Percentiles rank a stretch among this genome's conserved stretches.
Evolutionary conservation across 2,113 vertebrate genomes (phyloP).

Genomic region (Takifugu flavidus): DNA sequence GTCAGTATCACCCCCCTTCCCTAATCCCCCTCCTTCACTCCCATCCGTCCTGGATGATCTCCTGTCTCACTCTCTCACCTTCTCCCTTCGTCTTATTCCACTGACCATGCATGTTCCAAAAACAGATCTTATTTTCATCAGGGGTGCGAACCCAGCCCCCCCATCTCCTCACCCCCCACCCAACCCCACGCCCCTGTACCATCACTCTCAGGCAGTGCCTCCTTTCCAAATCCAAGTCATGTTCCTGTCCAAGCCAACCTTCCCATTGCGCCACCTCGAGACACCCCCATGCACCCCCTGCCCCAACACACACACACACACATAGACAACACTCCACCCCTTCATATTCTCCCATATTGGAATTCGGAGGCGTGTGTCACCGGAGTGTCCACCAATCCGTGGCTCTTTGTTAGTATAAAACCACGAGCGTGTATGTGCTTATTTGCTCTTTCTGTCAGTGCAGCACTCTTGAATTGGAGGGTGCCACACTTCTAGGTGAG

Average conservation of each 20-base stretch:
- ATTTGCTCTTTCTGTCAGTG: slow-evolving; percentile 79
- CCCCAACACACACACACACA: no score
- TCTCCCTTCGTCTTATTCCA: slow-evolving; percentile 78
- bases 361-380: slow-evolving; percentile 58
- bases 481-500: slow-evolving; percentile 66
- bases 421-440: slow-evolving; percentile 30
- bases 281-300: slow-evolving; percentile 43
- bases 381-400: slow-evolving; percentile 60
- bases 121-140: slow-evolving; percentile 76
- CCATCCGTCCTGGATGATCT: slow-evolving; percentile 48
- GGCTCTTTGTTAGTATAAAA: slow-evolving; percentile 65
- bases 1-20: slow-evolving; percentile 42
- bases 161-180: not conserved
- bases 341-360: slow-evolving; percentile 50
- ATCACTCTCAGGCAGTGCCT: slow-evolving; percentile 39
- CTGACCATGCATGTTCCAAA: slow-evolving; percentile 81
- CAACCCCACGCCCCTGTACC: not conserved
- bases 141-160: slow-evolving; percentile 9
- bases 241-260: slow-evolving; percentile 68
- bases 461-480: slow-evolving; percentile 70
- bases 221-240: slow-evolving; percentile 51
- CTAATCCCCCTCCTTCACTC: slow-evolving; percentile 6
- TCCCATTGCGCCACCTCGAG: slow-evolving; percentile 50
- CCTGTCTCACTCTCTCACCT: slow-evolving; percentile 73
- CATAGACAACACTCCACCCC: not conserved